Evolutionary conservation across 2,888 invertebrate genomes (phyloP).

Genomic region (Zelleria hepariella): DNA sequence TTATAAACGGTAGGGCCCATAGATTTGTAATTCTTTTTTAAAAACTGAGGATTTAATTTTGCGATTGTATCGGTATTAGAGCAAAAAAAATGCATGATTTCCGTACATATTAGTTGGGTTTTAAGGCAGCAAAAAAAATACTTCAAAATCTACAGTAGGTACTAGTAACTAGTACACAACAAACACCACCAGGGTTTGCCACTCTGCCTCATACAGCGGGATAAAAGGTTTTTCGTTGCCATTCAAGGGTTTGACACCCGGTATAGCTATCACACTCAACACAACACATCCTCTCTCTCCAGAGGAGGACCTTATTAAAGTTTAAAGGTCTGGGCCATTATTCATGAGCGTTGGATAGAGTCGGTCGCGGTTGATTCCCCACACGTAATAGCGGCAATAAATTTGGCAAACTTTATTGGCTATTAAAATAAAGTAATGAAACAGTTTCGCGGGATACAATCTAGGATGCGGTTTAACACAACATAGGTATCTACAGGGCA

Average conservation of each 20-base stretch:
- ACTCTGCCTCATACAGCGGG: too few relatives aligned
- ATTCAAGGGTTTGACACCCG: background rate
- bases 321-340: conserved; percentile 54
- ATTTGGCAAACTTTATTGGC: conserved; percentile 61
- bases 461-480: background rate
- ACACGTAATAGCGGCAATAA: conserved; percentile 60
- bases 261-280: background rate
- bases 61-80: too few relatives aligned
- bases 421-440: conserved; percentile 66
- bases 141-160: too few relatives aligned
- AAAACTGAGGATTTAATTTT: too few relatives aligned
- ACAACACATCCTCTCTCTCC: conserved; percentile 8
- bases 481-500: background rate
- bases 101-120: too few relatives aligned
- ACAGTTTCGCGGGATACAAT: conserved; percentile 29
- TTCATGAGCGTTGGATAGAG: conserved; percentile 35
- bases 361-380: conserved; percentile 51
- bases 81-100: too few relatives aligned
- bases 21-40: too few relatives aligned
- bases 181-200: too few relatives aligned
- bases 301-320: conserved; percentile 51
- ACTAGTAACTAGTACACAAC: too few relatives aligned
- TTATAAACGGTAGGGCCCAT: too few relatives aligned
- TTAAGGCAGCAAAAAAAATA: too few relatives aligned
- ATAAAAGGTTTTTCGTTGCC: too few relatives aligned